Evolutionary conservation across 2,888 invertebrate species (phyloP), one percentile per base, ranked within the genome.

Genomic region (Chesias legatella): DNA sequence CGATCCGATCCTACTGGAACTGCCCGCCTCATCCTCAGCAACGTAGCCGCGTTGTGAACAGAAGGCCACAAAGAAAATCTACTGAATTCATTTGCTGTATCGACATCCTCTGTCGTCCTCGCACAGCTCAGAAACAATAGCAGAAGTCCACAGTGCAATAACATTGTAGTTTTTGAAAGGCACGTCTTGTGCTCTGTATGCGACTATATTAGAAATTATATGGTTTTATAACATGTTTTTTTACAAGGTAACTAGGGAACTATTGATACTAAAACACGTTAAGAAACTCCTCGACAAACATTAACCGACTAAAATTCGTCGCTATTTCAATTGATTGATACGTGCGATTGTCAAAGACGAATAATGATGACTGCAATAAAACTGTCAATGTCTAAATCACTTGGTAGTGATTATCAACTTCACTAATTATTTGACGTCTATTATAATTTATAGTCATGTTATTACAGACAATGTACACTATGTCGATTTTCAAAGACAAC

Each of bases 21-120:
- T 30, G 67, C 62, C 1, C 80, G 60, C 28, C 67, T 55, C 27
- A 67, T 50, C 28, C 60, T 63, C 52, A 73, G 51, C 47, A 72
- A 48, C 5, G 48, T 52, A 1, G 72, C 73, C 1, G 59, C 76
- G 49, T 79, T 76, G 17, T 68, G 69, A n/a, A 73, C 53, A 9
- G 79, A 78, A 7, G 83, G 82, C 80, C 79, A 78, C 24, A 64
- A 55, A 1, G 78, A 67, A 58, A 67, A 79, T 22, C 58, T 59
- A 30, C 67, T 67, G 32, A 64, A 63, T 22, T 66, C 67, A 36
- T 56, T 63, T 30, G 48, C 45, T 42, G 37, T 51, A 56, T 43
- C 32, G 9, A 36, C 46, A 63, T 58, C 56, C 30, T 62, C 63
- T 37, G 57, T 60, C 29, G 75, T 70, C 53, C 62, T 63, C 27